Base-by-base conservation (phyloP, 1,140 invertebrate genomes). In the Parasteatoda tepidariorum region DNA sequence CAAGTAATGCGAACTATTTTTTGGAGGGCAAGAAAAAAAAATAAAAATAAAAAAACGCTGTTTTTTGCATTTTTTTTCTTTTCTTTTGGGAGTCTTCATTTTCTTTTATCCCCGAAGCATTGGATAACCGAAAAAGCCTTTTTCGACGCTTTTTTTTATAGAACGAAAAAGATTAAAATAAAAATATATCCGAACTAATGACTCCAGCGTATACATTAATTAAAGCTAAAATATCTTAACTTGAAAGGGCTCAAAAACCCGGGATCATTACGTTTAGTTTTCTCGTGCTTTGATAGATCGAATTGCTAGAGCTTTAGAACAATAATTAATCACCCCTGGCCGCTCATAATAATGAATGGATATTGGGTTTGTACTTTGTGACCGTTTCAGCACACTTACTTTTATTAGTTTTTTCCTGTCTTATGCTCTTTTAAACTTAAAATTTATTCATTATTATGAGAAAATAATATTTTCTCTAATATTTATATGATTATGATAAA, bases 241-340 rank as follows among this genome's bases (percentile, higher is more conserved):
- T n/a, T n/a, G 38, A 7, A 26, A 24, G 22, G 9, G 33, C n/a
- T 15, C 41, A 9, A 54, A 78, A 78, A 61, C n/a, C 41, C 30
- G 18, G 38, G 59, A 66, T 78, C 74, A 78, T 78, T 78, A 78
- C 74, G n/a, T 41, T 48, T 54, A 30, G 13, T 75, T 41, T 34
- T 34, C 61, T 61, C 66, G n/a, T n/a, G n/a, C n/a, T 66, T 66
- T 78, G 74, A 78, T 61, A 28, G 74, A 64, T 78, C n/a, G 74
- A 31, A 30, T 66, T n/a, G 38, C 28, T 31, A 59, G 38, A 34
- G 11, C 38, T 66, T 75, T 75, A 33, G 30, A 48, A 57, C 64
- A 54, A 38, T 78, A 78, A 78, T 78, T 78, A 78, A 78, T 78
- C 74, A 66, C 59, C 24, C 34, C 15, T n/a, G 33, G 9, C 31